phyloP scores from a whole-genome alignment of 2,113 vertebrate species.

The Lophotis ruficrista region DNA sequence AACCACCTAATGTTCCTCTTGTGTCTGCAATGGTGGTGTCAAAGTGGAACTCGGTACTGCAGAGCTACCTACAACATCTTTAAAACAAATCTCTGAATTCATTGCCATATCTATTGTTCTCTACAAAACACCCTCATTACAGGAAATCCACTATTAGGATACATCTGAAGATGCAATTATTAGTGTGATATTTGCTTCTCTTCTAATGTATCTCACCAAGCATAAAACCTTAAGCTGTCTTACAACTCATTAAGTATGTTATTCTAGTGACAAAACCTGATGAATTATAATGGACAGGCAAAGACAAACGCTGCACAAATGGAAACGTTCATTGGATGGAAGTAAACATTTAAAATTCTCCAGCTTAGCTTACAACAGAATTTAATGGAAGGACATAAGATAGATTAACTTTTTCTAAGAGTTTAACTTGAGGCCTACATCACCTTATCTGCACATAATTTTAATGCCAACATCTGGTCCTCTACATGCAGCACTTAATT shows the following conservation, averaged over 20 bases:
- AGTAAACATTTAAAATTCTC: background rate
- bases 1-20: background rate
- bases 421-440: slow-evolving; percentile 16
- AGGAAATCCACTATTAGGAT: slow-evolving; percentile 65
- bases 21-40: background rate
- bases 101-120: slow-evolving; percentile 45
- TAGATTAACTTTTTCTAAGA: background rate
- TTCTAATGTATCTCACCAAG: background rate
- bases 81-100: slow-evolving; percentile 65
- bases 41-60: background rate
- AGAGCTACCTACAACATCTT: slow-evolving; percentile 38
- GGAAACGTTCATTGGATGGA: background rate
- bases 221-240: background rate
- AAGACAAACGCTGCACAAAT: background rate
- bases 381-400: background rate
- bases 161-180: slow-evolving; percentile 69
- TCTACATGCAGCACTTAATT: background rate
- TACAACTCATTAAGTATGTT: background rate
- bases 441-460: slow-evolving; percentile 1
- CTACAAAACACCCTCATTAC: slow-evolving; percentile 42
- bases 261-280: background rate
- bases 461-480: slow-evolving; percentile 8
- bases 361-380: background rate
- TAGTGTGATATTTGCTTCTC: slow-evolving; percentile 32
- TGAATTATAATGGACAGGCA: background rate